Percentiles rank a stretch among this genome's conserved stretches.
These are phyloP conservation scores for Drosophila kambysellisi DNA, from an alignment of 2,888 invertebrate genomes.

Conservation along the genomic window DNA sequence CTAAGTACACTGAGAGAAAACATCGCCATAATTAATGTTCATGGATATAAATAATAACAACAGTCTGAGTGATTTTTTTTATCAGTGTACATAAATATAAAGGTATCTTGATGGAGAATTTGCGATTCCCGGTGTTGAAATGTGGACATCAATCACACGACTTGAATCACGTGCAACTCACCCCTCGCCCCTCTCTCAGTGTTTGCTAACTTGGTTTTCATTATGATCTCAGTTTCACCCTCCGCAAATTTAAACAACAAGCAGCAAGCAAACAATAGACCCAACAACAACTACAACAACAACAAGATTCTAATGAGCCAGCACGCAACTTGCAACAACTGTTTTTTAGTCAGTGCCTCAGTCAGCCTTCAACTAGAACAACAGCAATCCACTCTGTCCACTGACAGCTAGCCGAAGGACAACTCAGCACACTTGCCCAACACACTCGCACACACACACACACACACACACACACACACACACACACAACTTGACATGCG, in stretches of 20 bases:
- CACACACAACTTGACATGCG: slow-evolving; percentile 53
- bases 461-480: too few relatives aligned
- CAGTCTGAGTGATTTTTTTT: not conserved
- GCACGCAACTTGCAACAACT: slow-evolving; percentile 66
- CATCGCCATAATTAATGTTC: fast-evolving
- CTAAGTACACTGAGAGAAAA: not conserved
- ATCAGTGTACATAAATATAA: not conserved
- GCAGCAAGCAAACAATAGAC: slow-evolving; percentile 32
- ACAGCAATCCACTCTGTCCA: slow-evolving; percentile 21
- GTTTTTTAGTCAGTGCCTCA: slow-evolving; percentile 35
- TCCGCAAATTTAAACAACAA: slow-evolving; percentile 13
- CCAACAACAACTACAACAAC: not conserved
- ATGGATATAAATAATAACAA: not conserved
- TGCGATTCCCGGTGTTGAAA: slow-evolving; percentile 72
- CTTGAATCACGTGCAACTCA: slow-evolving; percentile 17
- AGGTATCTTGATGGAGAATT: slow-evolving; percentile 44
- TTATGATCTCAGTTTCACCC: slow-evolving; percentile 37
- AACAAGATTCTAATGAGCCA: slow-evolving; percentile 65
- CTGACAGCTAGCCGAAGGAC: slow-evolving; percentile 76
- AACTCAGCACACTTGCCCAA: slow-evolving; percentile 61
- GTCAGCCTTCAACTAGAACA: slow-evolving; percentile 6
- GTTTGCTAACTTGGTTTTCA: slow-evolving; percentile 57
- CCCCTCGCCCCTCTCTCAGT: not conserved
- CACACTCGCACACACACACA: slow-evolving; percentile 41
- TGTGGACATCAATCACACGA: slow-evolving; percentile 74